Percentiles rank a stretch among this genome's conserved stretches.
phyloP scores from a whole-genome alignment of 2,113 vertebrate species.

The Lathamus discolor region DNA sequence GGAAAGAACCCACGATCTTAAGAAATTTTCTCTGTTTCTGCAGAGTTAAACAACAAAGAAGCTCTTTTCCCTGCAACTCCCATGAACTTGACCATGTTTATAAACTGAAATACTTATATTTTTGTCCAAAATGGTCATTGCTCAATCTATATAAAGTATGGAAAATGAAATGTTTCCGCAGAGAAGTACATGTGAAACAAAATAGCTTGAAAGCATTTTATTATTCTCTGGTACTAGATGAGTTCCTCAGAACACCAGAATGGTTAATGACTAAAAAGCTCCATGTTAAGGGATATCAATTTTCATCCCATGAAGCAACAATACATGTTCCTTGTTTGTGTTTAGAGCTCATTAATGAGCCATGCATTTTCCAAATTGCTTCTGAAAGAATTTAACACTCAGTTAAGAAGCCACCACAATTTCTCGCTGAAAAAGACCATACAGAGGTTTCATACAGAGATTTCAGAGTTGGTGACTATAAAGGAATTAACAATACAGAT shows the following conservation, averaged over 20 bases:
- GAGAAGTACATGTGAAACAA: background rate
- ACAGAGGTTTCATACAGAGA: background rate
- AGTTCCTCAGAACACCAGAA: background rate
- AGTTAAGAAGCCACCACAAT: background rate
- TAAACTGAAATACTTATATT: background rate
- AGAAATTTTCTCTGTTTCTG: background rate
- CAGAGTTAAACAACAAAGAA: background rate
- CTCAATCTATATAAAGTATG: background rate
- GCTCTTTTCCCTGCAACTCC: background rate
- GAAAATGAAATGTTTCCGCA: background rate
- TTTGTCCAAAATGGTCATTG: background rate
- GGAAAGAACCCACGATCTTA: background rate
- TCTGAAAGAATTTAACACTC: background rate
- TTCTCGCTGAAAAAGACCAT: background rate
- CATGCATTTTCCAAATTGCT: background rate
- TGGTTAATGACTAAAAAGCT: background rate
- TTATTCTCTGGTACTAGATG: background rate
- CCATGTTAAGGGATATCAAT: background rate
- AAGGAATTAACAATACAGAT: background rate
- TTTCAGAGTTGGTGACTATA: background rate
- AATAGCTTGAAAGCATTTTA: background rate
- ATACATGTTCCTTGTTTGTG: background rate
- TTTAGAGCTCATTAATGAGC: background rate
- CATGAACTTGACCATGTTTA: background rate
- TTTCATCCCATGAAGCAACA: background rate